Conservation (phyloP, 2,797 vertebrate species). For the Garrulus glandarius region DNA sequence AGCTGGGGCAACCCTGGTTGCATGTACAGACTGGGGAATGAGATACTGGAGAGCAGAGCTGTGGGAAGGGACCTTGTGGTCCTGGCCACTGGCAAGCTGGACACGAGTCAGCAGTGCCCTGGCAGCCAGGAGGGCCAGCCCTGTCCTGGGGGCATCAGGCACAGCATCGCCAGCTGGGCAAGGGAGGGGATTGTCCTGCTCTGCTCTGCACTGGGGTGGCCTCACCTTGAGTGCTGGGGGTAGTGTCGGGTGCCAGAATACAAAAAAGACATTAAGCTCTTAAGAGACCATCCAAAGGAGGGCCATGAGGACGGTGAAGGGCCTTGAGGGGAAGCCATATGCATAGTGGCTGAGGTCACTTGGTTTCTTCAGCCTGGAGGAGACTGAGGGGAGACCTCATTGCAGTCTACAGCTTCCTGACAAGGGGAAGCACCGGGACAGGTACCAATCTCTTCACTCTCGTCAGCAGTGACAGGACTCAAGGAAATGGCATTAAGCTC, state of each 20-base stretch:
- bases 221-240: neutral
- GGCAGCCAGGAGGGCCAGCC: neutral
- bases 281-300: neutral
- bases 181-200: neutral
- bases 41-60: neutral
- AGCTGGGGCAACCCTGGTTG: neutral
- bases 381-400: neutral
- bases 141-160: accelerated
- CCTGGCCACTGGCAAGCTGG: accelerated
- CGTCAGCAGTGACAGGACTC: neutral
- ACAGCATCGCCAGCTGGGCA: accelerated
- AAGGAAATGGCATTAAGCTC: neutral
- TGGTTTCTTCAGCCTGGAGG: neutral
- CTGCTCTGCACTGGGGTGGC: neutral
- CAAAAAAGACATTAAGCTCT: neutral
- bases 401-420: neutral
- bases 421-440: neutral
- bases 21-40: neutral
- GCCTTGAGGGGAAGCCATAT: neutral
- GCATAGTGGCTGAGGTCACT: neutral
- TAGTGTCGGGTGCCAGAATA: too few species aligned
- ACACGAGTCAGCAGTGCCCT: neutral
- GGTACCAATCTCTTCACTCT: neutral
- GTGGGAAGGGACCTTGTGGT: accelerated
- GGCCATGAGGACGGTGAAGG: neutral